Base-by-base conservation (phyloP, 2,113 vertebrate species). In the Penelope pileata region DNA sequence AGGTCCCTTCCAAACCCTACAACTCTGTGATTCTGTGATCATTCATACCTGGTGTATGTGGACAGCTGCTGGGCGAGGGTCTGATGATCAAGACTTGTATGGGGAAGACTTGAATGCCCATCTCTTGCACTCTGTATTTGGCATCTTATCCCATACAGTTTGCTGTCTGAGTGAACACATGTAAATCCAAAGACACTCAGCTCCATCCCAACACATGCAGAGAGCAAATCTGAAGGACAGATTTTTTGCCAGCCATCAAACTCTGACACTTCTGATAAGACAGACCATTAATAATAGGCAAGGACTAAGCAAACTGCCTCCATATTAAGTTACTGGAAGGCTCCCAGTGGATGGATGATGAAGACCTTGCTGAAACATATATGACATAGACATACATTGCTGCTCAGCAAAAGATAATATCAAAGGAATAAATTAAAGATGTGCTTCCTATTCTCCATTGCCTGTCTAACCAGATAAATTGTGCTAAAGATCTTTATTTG, bases 351-450 rank as follows among this genome's bases (percentile, higher is more conserved):
- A 62, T 34, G 29, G 2, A 1, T 82, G 53, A 73, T 83, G 66
- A 73, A 86, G 67, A 66, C 21, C 34, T 82, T 85, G 19, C 50
- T 89, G 63, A 94, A 89, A 66, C 66, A 36, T 19, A 2, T 85
- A 8, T 27, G 69, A 79, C 69, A 78, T 3, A 94, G 50, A 76
- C 22, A 58, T 50, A 89, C 18, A 23, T 32, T 89, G 29, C 48
- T 34, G 32, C 53, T 73, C 48, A 92, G 34, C 27, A 66, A 72
- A 82, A 68, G 8, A 38, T 21, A 82, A 56, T 66, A 50, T 50
- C 50, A 38, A 82, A 85, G 34, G 36, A 85, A 83, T 73, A 62
- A 78, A 92, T 83, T 83, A 73, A 92, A 92, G 58, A 73, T 80
- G 17, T 6, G 26, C 43, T 88, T 77, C 23, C 12, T 83, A 59